These are phyloP conservation scores for Cacoxenus indagator DNA, from an alignment of 2,888 invertebrate genomes.

Conservation along the genomic window DNA sequence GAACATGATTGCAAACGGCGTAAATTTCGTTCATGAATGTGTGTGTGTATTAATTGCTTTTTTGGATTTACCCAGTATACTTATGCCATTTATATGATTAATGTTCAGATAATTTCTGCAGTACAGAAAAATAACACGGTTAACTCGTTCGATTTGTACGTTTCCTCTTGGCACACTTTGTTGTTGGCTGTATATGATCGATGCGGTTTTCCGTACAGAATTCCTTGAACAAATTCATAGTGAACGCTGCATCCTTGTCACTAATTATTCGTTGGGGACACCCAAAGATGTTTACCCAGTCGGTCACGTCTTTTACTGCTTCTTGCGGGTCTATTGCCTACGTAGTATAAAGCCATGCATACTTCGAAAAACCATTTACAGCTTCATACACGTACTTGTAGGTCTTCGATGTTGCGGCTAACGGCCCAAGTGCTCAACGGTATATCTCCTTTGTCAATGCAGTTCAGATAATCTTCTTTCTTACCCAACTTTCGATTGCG, in stretches of 20 bases:
- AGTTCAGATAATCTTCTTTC: constrained; percentile 56
- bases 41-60: constrained; percentile 23
- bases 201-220: constrained; percentile 23
- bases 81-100: constrained; percentile 29
- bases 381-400: constrained; percentile 34
- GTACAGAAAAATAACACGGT: constrained; percentile 18
- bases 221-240: constrained; percentile 26
- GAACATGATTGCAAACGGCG: constrained; percentile 26
- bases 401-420: constrained; percentile 40
- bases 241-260: constrained; percentile 33
- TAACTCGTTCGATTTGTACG: constrained; percentile 28
- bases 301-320: neutral
- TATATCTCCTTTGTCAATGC: constrained; percentile 51
- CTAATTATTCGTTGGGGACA: constrained; percentile 28
- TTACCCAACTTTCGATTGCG: constrained; percentile 49
- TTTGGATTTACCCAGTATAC: constrained; percentile 26
- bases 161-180: constrained; percentile 30
- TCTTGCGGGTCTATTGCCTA: constrained; percentile 20
- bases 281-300: constrained; percentile 26
- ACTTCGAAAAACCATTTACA: constrained; percentile 32
- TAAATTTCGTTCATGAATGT: constrained; percentile 15
- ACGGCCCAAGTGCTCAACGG: constrained; percentile 50
- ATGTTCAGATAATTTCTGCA: too few relatives aligned
- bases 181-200: constrained; percentile 24
- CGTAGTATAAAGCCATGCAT: constrained; percentile 25